These are phyloP conservation scores for Daubentonia madagascariensis DNA, from an alignment of 2,113 vertebrate species.

Conservation along the genomic window DNA sequence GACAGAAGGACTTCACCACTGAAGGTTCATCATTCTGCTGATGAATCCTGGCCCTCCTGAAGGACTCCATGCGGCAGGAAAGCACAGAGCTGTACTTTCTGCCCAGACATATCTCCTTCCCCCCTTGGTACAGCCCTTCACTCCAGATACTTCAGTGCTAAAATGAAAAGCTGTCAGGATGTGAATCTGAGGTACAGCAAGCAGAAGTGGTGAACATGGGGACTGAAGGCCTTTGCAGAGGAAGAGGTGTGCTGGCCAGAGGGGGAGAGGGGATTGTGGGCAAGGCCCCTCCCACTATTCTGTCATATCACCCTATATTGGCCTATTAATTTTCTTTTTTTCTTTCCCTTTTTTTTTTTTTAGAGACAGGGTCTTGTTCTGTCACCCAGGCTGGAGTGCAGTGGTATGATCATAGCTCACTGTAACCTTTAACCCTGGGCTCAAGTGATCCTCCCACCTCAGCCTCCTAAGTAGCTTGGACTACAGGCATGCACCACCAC, in stretches of 20 bases:
- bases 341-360: too few relatives aligned
- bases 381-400: too few relatives aligned
- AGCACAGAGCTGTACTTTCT: neutral
- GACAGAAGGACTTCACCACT: neutral
- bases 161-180: neutral
- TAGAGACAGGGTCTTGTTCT: too few relatives aligned
- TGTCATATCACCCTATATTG: neutral
- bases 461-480: too few relatives aligned
- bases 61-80: neutral
- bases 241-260: neutral
- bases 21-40: too few relatives aligned
- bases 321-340: neutral
- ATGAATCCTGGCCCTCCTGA: neutral
- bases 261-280: accelerated
- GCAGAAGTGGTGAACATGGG: neutral
- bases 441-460: too few relatives aligned
- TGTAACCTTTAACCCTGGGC: too few relatives aligned
- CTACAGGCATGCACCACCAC: too few relatives aligned
- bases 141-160: neutral
- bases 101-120: neutral
- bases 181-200: neutral
- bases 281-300: neutral
- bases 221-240: neutral
- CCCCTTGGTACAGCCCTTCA: neutral
- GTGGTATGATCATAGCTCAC: too few relatives aligned